Base-by-base conservation (phyloP, 1,140 invertebrate genomes). In the Cepaea nemoralis region DNA sequence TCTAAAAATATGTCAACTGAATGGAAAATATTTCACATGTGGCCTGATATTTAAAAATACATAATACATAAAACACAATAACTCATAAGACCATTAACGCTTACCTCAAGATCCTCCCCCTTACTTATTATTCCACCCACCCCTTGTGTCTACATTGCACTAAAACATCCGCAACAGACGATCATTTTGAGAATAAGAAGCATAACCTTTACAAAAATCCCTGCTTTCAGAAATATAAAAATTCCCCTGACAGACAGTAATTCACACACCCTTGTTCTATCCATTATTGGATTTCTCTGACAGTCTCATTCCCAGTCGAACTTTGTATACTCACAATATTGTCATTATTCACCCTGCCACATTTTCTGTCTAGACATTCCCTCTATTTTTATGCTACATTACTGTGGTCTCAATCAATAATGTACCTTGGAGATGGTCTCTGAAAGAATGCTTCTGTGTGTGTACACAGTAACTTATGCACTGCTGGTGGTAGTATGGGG, bases 271-370 rank as follows among this genome's bases (percentile, higher is more conserved):
- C 59, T 63, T 55, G 50, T 55, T 10, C 50, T 24, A 55, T 55
- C 50, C 50, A 55, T 55, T 63, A 63, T 63, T 63, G 59, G 27
- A 63, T 63, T 63, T 63, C 59, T 63, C n/a, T 31, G 59, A 27
- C n/a, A 63, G 27, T 63, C 27, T 63, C 59, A 63, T 63, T 31
- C 59, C 5, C 5, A 63, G 59, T 63, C n/a, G 27, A 63, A 31
- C 27, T 63, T 63, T 63, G n/a, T 27, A 63, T 63, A 27, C 59
- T 63, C 59, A 63, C 27, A 31, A 63, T 63, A 63, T 31, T 63
- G 59, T 63, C 59, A 63, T 55, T 55, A 55, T 55, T 55, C n/a
- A 63, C 59, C 59, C 27, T 6, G 16, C n/a, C n/a, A 63, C 27
- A 31, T 63, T 63, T 31, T 63, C 59, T 63, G 59, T 63, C 59